Evolutionary conservation across 2,113 vertebrate genomes (phyloP).

Genomic region (Paracyprichromis sp.): DNA sequence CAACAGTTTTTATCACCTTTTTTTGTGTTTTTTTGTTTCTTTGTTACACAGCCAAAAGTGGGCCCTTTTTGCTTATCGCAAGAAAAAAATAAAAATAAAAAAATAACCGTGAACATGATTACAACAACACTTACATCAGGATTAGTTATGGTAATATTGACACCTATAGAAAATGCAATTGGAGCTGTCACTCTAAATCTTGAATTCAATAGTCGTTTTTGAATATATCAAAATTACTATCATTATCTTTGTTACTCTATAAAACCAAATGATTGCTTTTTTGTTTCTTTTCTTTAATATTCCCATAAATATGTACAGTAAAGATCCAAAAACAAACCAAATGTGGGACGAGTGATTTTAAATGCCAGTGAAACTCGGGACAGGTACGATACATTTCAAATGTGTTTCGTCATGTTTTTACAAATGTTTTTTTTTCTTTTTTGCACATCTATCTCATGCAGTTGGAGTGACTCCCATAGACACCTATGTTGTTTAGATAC

Average conservation of each 20-base stretch:
- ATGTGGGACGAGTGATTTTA: conserved; percentile 46
- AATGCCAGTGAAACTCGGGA: conserved; percentile 53
- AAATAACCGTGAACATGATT: conserved; percentile 41
- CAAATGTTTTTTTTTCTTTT: conserved; percentile 45
- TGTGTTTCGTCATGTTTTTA: conserved; percentile 61
- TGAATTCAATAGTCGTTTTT: conserved; percentile 47
- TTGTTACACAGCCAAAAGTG: conserved; percentile 43
- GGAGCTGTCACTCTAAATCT: conserved; percentile 53
- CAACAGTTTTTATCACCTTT: conserved; percentile 29
- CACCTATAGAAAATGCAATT: conserved; percentile 67
- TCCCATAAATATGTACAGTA: conserved; percentile 70
- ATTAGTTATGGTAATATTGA: conserved; percentile 63
- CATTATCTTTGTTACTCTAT: conserved; percentile 64
- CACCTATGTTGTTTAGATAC: conserved; percentile 49
- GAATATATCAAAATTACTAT: conserved; percentile 72
- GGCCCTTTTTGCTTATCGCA: conserved; percentile 31
- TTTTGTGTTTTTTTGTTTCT: background rate
- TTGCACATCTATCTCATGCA: conserved; percentile 70
- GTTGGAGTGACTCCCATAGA: conserved; percentile 53
- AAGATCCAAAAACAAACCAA: conserved; percentile 48
- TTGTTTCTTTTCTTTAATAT: conserved; percentile 15
- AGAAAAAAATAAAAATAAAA: conserved; percentile 16
- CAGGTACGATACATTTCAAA: conserved; percentile 58
- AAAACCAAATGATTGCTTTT: conserved; percentile 61
- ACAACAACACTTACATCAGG: conserved; percentile 62